phyloP scores from a whole-genome alignment of 2,797 vertebrate species.

The Spheniscus humboldti region DNA sequence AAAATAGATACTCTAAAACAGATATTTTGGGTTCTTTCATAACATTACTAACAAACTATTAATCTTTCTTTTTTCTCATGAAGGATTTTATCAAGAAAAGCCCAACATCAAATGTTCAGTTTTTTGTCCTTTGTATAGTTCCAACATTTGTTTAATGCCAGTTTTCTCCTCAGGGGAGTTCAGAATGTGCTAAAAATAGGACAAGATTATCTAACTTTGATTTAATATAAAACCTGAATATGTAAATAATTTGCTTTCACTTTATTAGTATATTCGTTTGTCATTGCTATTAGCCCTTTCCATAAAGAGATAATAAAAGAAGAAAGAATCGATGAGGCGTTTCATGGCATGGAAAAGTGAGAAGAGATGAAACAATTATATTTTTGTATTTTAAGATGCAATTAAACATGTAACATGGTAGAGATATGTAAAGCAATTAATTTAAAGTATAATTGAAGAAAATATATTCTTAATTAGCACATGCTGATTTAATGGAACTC shows the following conservation, averaged over 20 bases:
- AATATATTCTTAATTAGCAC: slow-evolving; percentile 9
- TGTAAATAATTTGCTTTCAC: slow-evolving; percentile 23
- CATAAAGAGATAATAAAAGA: not conserved
- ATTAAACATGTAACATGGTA: not conserved
- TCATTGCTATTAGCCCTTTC: not conserved
- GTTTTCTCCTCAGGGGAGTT: not conserved
- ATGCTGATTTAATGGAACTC: not conserved
- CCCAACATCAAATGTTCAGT: not conserved
- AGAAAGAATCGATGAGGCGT: not conserved
- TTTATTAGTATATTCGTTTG: not conserved
- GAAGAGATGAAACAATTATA: not conserved
- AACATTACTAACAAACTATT: not conserved
- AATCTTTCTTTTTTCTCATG: not conserved
- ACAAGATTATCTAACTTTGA: not conserved
- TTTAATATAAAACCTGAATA: slow-evolving; percentile 6
- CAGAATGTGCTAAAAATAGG: slow-evolving; percentile 19
- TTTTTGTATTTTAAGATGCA: not conserved
- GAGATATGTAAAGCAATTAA: not conserved
- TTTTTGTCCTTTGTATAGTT: not conserved
- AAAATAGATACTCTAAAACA: not conserved
- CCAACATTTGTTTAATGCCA: not conserved
- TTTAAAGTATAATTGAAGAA: slow-evolving; percentile 11
- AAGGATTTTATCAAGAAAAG: not conserved
- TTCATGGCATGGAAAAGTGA: not conserved
- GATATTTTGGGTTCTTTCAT: not conserved